Evolutionary conservation across 2,888 invertebrate species (phyloP).

Genomic region (Leptogaster cylindrica): DNA sequence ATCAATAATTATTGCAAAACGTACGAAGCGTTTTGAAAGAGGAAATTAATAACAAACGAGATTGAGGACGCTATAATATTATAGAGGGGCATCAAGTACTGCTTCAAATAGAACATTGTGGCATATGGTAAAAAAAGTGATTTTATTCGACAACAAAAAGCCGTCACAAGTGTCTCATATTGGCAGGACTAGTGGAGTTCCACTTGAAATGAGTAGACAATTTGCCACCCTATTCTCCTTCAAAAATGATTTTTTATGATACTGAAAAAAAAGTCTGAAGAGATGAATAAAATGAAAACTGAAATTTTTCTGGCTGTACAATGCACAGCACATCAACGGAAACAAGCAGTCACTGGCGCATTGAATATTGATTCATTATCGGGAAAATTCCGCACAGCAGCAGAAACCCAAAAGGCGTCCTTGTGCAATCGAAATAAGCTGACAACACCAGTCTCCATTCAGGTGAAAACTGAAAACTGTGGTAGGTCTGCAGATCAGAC

Average conservation of each 20-base stretch:
- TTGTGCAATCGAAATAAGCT: constrained; percentile 25
- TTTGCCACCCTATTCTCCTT: constrained; percentile 29
- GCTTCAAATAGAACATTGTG: constrained; percentile 34
- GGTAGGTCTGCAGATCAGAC: background rate
- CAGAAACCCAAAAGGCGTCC: constrained; percentile 9
- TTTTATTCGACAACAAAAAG: constrained; percentile 37
- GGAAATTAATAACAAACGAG: constrained; percentile 34
- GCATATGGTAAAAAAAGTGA: constrained; percentile 24
- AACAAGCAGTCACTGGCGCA: constrained; percentile 18
- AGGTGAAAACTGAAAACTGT: constrained; percentile 22
- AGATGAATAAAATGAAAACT: constrained; percentile 12
- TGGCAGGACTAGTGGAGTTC: constrained; percentile 18
- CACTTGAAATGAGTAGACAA: constrained; percentile 25
- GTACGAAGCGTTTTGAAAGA: background rate
- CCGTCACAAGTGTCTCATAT: constrained; percentile 32
- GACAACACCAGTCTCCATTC: constrained; percentile 21
- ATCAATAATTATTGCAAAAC: background rate
- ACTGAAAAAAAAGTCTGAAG: constrained; percentile 1
- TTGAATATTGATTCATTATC: constrained; percentile 28
- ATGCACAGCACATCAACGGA: too few relatives aligned
- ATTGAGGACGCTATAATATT: constrained; percentile 11
- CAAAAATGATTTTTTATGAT: constrained; percentile 20
- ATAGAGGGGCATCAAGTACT: background rate
- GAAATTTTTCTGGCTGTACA: constrained; percentile 31
- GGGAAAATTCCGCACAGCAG: background rate